phyloP scores from a whole-genome alignment of 2,888 invertebrate genomes.

The Drosophila niveifrons region DNA sequence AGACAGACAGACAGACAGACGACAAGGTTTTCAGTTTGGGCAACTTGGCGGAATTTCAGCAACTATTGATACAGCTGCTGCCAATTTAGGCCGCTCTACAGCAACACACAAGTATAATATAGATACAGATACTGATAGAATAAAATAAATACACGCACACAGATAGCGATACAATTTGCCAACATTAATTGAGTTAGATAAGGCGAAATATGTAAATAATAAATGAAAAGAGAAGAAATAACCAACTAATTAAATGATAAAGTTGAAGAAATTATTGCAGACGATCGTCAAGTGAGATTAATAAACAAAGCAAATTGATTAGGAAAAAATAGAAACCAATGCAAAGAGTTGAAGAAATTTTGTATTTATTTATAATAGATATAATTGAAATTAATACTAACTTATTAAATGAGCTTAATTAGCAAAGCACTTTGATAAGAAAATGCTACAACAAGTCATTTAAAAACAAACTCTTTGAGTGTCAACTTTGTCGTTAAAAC shows the following conservation, averaged over 20 bases:
- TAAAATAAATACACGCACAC: slow-evolving; percentile 17
- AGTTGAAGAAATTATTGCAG: too few species aligned
- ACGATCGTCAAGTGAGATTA: not conserved
- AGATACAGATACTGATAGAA: slow-evolving; percentile 28
- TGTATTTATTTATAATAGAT: too few species aligned
- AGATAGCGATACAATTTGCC: slow-evolving; percentile 49
- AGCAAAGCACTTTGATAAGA: too few species aligned
- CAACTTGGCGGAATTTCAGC: slow-evolving; percentile 43
- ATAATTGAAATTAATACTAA: too few species aligned
- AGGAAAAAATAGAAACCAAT: not conserved
- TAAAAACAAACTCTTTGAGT: too few species aligned
- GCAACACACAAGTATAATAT: not conserved
- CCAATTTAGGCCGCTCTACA: slow-evolving; percentile 47
- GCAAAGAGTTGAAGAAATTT: too few species aligned
- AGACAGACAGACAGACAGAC: slow-evolving; percentile 4
- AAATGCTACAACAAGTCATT: too few species aligned
- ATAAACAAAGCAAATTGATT: not conserved
- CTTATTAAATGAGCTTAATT: too few species aligned
- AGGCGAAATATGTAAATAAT: slow-evolving; percentile 57
- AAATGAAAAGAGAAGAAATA: not conserved
- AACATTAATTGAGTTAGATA: slow-evolving; percentile 49
- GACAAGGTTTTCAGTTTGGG: slow-evolving; percentile 59
- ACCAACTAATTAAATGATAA: not conserved
- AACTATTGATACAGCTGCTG: slow-evolving; percentile 59
- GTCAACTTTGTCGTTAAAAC: too few species aligned